Base-by-base conservation (phyloP, 30 jellyfish, hydroid and myxozoan genomes). In the Aurelia coerulea region DNA sequence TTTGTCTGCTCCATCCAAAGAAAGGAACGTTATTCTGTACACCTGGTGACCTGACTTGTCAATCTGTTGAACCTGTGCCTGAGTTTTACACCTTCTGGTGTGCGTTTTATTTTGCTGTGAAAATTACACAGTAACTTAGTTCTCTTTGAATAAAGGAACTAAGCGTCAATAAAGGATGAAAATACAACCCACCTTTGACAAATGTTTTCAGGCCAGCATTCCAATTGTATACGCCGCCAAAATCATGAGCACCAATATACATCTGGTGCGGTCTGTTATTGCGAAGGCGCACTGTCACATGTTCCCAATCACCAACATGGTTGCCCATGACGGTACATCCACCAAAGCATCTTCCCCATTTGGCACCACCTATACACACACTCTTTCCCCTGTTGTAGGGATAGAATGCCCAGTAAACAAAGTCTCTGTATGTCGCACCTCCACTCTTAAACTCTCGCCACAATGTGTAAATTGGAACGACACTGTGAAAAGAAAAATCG, bases 281-380 rank as follows among this genome's bases (percentile, higher is more conserved):
- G 32, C 29, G 52, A 53, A 88, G 88, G 23, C 91, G 60, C 17
- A 88, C 59, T n/a, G 87, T 73, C 83, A 88, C 91, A 41, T 88
- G 96, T 23, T 88, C 96, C 96, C 96, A 88, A 50, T 88, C 96
- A 15, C 96, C 96, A 67, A 88, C 96, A 60, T 88, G 96, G 46
- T 88, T 72, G 12, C 96, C 96, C 19, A 88, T 49, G 42, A 59
- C 10, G 17, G 35, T 33, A n/a, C 83, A 73, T 68, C 46, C 58
- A 1, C 88, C 88, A 33, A 62, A 10, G 75, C 96, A 88, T 32
- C 16, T 10, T 0, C 50, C 39, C 41, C 54, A 6, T 31, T 46
- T 31, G 6, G 60, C 74, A 1, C 23, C 74, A 19, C 96, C 96
- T 9, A 88, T 19, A 81, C 96, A 88, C 32, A 70, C 96, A 5